Evolutionary conservation across 2,797 vertebrate genomes (phyloP).

Genomic region (Phoxinus dragarum): DNA sequence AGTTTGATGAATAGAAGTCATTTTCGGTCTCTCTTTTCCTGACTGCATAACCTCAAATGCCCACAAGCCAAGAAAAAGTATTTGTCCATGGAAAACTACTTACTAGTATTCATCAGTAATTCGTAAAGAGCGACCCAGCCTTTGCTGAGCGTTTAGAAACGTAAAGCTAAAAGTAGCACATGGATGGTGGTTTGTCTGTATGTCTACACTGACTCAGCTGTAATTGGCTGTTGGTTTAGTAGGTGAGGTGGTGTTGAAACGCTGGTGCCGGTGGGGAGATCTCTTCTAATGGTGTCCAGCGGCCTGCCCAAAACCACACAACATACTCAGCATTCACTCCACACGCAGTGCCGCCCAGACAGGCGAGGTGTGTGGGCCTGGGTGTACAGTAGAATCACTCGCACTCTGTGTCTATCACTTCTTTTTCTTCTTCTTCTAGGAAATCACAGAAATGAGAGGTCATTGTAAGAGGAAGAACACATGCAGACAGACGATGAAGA

Average conservation of each 20-base stretch:
- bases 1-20: background rate
- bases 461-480: constrained; percentile 51
- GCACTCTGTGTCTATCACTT: constrained; percentile 33
- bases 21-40: background rate
- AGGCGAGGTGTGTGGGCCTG: constrained; percentile 80
- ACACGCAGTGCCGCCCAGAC: constrained; percentile 76
- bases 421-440: constrained; percentile 9
- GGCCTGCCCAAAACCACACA: constrained; percentile 75
- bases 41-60: background rate
- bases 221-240: constrained; percentile 56
- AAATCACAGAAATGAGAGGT: constrained; percentile 40
- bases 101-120: constrained; percentile 15
- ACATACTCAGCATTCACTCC: constrained; percentile 68
- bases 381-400: constrained; percentile 8
- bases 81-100: constrained; percentile 3
- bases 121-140: background rate
- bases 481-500: constrained; percentile 30
- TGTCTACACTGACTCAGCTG: constrained; percentile 81
- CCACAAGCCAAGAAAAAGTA: constrained; percentile 8
- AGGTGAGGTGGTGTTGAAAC: constrained; percentile 58
- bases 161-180: constrained; percentile 35
- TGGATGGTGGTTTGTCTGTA: constrained; percentile 51
- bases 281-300: constrained; percentile 39
- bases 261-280: constrained; percentile 14
- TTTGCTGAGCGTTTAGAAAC: constrained; percentile 37